Evolutionary conservation across 1,140 invertebrate genomes (phyloP).

Genomic region (Leptoteleia sp.): DNA sequence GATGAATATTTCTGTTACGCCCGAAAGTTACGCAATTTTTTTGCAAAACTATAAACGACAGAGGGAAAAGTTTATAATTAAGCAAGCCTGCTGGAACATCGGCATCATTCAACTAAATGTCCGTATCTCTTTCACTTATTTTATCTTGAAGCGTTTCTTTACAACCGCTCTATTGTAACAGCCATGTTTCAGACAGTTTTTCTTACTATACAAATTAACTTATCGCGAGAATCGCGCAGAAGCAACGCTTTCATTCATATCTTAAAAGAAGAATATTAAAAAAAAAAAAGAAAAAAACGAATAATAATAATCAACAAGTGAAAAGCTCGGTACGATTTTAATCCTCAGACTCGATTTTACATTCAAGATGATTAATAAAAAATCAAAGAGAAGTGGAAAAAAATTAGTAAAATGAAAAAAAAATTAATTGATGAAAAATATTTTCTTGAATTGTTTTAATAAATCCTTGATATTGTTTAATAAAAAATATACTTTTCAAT

Average conservation of each 20-base stretch:
- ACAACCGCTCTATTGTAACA: conserved; percentile 51
- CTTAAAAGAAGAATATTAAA: background rate
- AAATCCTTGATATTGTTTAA: no score
- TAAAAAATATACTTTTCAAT: no score
- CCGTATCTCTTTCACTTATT: conserved; percentile 14
- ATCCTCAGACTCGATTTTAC: no score
- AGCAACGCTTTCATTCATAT: conserved; percentile 54
- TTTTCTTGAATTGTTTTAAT: no score
- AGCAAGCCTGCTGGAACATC: conserved; percentile 14
- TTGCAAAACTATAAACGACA: no score
- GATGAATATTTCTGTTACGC: no score
- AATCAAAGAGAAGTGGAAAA: no score
- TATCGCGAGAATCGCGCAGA: conserved; percentile 49
- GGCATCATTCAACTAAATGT: conserved; percentile 23
- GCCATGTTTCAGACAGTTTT: conserved; percentile 37
- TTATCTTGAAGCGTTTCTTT: conserved; percentile 47
- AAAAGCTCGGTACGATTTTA: no score
- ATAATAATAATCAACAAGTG: background rate
- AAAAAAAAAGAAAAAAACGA: conserved; percentile 21
- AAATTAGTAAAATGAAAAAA: no score
- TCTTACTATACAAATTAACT: conserved; percentile 53
- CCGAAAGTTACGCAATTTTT: no score
- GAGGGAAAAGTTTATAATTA: conserved; percentile 28
- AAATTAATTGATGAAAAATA: no score
- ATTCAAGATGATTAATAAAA: no score